Evolutionary conservation across 2,797 vertebrate genomes (phyloP).

Genomic region (Coranthus polyacanthus): DNA sequence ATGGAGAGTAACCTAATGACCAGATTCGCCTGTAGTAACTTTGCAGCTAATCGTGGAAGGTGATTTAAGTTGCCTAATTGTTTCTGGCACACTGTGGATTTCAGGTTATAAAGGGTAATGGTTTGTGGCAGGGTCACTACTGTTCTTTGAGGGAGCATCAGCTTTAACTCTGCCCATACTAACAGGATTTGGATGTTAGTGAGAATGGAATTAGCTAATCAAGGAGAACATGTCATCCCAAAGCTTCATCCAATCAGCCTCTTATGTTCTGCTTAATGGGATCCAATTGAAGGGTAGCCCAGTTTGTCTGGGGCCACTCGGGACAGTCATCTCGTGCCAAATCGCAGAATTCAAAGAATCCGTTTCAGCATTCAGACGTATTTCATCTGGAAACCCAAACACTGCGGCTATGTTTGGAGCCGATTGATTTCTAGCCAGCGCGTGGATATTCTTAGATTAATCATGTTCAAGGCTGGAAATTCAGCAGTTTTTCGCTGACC

Average conservation of each 20-base stretch:
- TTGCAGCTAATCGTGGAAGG: too few species aligned
- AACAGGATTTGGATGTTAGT: conserved; percentile 78
- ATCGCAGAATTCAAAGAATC: conserved; percentile 28
- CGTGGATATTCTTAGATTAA: neutral
- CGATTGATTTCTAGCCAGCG: neutral
- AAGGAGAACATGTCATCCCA: conserved; percentile 81
- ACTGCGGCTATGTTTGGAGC: neutral
- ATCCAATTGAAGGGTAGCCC: conserved; percentile 70
- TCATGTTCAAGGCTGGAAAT: too few species aligned
- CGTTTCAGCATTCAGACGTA: conserved; percentile 2
- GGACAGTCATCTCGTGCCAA: conserved; percentile 31
- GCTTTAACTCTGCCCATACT: conserved; percentile 58
- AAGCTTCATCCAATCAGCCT: conserved; percentile 81
- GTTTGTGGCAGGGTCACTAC: neutral
- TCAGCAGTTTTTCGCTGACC: too few species aligned
- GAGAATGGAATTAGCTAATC: conserved; percentile 83
- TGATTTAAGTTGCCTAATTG: neutral
- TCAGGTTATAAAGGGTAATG: conserved; percentile 21
- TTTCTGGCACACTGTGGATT: conserved; percentile 9
- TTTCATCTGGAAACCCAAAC: conserved; percentile 2
- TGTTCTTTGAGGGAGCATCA: conserved; percentile 33
- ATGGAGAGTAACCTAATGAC: too few species aligned
- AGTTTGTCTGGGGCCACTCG: conserved; percentile 55
- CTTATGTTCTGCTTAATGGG: conserved; percentile 77
- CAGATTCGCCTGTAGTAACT: too few species aligned